These are phyloP conservation scores for Odontamblyopus rebecca DNA, from an alignment of 2,797 vertebrate genomes.

Conservation along the genomic window DNA sequence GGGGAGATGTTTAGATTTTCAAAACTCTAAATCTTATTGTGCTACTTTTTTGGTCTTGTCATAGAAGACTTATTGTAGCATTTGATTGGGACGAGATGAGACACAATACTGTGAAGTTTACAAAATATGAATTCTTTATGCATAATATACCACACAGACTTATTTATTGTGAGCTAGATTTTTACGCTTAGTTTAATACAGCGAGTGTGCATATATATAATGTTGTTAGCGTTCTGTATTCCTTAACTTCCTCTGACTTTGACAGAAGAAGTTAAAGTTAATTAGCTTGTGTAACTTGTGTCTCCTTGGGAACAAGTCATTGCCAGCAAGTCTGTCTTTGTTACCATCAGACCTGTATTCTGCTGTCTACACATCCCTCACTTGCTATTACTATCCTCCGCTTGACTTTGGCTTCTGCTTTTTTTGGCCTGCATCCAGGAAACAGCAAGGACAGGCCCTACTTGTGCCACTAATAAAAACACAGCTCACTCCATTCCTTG, in stretches of 20 bases:
- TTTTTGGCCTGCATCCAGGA: constrained; percentile 15
- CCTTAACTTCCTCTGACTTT: constrained; percentile 46
- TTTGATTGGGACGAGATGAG: too few species aligned
- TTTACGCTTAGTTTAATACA: background rate
- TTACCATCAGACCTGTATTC: constrained; percentile 51
- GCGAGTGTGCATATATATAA: background rate
- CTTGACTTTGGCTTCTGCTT: constrained; percentile 16
- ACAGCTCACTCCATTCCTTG: background rate
- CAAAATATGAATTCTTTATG: background rate
- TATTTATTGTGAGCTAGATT: background rate
- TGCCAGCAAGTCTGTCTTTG: constrained; percentile 53
- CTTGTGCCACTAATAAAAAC: constrained; percentile 18
- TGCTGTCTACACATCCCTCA: constrained; percentile 28
- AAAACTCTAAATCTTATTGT: background rate
- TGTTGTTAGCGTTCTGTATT: constrained; percentile 15
- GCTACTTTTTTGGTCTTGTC: background rate
- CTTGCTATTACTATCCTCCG: constrained; percentile 6
- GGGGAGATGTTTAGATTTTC: background rate
- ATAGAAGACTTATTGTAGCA: background rate
- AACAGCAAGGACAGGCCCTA: constrained; percentile 12
- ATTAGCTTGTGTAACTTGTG: constrained; percentile 13
- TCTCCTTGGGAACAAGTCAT: constrained; percentile 57
- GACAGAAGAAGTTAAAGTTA: constrained; percentile 25
- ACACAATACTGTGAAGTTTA: too few species aligned
- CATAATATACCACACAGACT: background rate